phyloP scores from a whole-genome alignment of 2,888 invertebrate species.

The Hirudinaria manillensis region DNA sequence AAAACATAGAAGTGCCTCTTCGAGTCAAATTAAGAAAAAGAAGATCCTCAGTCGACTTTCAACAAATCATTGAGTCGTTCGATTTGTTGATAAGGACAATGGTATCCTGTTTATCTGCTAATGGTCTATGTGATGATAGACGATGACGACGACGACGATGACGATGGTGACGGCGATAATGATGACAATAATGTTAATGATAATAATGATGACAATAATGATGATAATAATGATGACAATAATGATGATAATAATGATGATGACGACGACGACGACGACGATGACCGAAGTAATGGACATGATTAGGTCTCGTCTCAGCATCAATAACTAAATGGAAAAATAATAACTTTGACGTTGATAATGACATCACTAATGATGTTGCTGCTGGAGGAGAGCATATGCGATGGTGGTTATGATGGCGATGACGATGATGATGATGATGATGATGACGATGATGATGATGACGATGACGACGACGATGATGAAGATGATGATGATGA shows the following conservation, averaged over 20 bases:
- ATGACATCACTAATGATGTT: constrained; percentile 36
- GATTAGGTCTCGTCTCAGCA: too few relatives aligned
- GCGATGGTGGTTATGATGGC: constrained; percentile 33
- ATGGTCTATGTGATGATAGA: too few relatives aligned
- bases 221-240: constrained; percentile 35
- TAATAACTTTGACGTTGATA: not conserved
- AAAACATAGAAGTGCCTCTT: too few relatives aligned
- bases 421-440: constrained; percentile 36
- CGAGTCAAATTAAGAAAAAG: too few relatives aligned
- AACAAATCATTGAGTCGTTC: too few relatives aligned
- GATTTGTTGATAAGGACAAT: too few relatives aligned
- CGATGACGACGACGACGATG: not conserved
- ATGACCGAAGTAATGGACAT: not conserved
- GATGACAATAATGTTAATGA: constrained; percentile 36
- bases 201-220: constrained; percentile 34
- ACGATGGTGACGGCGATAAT: constrained; percentile 33
- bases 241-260: constrained; percentile 40
- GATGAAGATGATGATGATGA: constrained; percentile 39
- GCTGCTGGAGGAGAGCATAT: constrained; percentile 35
- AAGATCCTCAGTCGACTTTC: too few relatives aligned
- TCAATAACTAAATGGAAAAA: too few relatives aligned
- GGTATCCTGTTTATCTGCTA: too few relatives aligned
- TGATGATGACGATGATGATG: constrained; percentile 9
- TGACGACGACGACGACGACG: constrained; percentile 25
- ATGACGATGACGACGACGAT: constrained; percentile 36